Conservation (phyloP, 2,888 invertebrate species). For the Agriopis leucophaearia region DNA sequence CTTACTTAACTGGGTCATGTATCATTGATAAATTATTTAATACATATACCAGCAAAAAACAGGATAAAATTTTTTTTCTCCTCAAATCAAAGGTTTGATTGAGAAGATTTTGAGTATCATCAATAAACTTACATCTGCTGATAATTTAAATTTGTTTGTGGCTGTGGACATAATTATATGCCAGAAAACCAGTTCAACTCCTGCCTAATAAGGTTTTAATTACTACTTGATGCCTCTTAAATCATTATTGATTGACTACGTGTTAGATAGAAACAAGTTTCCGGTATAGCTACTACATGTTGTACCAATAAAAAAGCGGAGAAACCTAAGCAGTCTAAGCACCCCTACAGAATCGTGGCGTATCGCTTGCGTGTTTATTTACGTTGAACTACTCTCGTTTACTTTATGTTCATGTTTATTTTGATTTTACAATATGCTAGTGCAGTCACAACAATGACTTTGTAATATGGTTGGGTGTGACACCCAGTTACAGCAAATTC, state of each 20-base stretch:
- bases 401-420: conserved; percentile 12
- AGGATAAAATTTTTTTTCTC: neutral
- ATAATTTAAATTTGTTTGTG: no score
- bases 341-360: no score
- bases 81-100: neutral
- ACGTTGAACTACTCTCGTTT: conserved; percentile 5
- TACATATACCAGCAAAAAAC: neutral
- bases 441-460: conserved; percentile 1
- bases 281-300: neutral
- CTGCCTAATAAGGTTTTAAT: neutral
- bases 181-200: neutral
- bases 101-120: neutral
- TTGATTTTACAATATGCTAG: conserved; percentile 1
- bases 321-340: neutral
- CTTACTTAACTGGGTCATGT: conserved; percentile 3
- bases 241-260: neutral
- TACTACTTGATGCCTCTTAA: neutral
- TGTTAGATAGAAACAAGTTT: neutral
- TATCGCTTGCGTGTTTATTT: conserved; percentile 2
- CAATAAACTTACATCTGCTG: no score
- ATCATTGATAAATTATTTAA: neutral
- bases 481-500: neutral
- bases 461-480: neutral
- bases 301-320: neutral
- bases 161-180: no score